Evolutionary conservation across 2,888 invertebrate species (phyloP), one percentile per base, ranked within the genome.

Genomic region (Euzetes globulus): DNA sequence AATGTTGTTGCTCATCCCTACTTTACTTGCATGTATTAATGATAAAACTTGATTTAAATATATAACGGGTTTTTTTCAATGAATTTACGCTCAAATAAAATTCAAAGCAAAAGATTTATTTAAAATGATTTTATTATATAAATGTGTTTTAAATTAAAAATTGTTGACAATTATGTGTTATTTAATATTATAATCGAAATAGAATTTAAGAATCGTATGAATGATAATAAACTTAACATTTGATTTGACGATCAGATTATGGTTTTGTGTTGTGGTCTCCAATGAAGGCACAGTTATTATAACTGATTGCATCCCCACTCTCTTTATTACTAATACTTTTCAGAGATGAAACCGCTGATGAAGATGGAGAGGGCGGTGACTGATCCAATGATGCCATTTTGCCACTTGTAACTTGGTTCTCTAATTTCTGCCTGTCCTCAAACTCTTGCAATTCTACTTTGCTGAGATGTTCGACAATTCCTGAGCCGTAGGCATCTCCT

Each of bases 401-500:
- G n/a, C n/a, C n/a, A n/a, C n/a, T n/a, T n/a, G n/a, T n/a, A n/a
- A n/a, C n/a, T n/a, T n/a, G n/a, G n/a, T n/a, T n/a, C n/a, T n/a
- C n/a, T n/a, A n/a, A n/a, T n/a, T n/a, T n/a, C n/a, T n/a, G n/a
- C n/a, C n/a, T n/a, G n/a, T n/a, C n/a, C n/a, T n/a, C n/a, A n/a
- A n/a, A n/a, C n/a, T n/a, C n/a, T 27, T 58, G 13, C 25, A 58
- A 5, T 4, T 58, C 58, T 15, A 88, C 87, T 81, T 88, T 88
- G 75, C 92, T 92, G 77, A 94, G 85, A 79, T 91, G 88, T 80
- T 91, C 88, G 41, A 98, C 94, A 73, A 98, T 88, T 75, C 91
- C 92, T 63, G 96, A 94, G 58, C 97, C 97, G 76, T 96, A 84
- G 13, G 94, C 91, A 83, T 98, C 97, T 80, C 97, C 96, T 83